Evolutionary conservation across 53 echinoderm and acorn worm species (phyloP).

Genomic region (Henricia sp.): DNA sequence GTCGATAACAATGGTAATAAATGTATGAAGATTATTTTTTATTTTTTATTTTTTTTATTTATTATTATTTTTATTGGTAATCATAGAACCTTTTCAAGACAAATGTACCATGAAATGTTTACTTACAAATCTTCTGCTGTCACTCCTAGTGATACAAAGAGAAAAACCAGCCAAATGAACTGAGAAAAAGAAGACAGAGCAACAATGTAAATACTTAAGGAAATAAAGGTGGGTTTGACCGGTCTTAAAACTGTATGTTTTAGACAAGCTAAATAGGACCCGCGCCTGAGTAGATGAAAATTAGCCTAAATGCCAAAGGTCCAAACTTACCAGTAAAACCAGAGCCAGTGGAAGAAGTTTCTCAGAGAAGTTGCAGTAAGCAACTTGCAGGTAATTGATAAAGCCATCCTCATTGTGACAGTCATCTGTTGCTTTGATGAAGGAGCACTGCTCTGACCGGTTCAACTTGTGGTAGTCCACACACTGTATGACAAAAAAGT

Average conservation of each 20-base stretch:
- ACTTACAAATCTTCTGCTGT: constrained; percentile 97
- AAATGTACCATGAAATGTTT: no score
- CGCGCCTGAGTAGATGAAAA: no score
- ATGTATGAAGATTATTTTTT: no score
- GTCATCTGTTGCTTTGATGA: constrained; percentile 67
- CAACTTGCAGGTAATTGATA: constrained; percentile 75
- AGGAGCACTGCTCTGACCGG: constrained; percentile 60
- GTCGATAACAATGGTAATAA: no score
- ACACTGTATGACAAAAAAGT: no score
- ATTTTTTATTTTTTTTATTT: no score
- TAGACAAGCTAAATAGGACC: no score
- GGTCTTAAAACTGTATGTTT: no score
- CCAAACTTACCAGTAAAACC: constrained; percentile 68
- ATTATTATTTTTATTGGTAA: no score
- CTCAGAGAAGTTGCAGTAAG: constrained; percentile 70
- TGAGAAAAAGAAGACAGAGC: constrained; percentile 27
- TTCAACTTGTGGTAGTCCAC: constrained; percentile 71
- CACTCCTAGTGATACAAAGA: constrained; percentile 77
- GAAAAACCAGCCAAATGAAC: constrained; percentile 85
- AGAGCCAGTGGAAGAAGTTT: constrained; percentile 58
- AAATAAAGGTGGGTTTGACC: neutral
- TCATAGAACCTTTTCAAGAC: no score
- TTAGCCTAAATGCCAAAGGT: no score
- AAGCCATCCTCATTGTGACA: constrained; percentile 85
- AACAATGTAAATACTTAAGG: neutral